Evolutionary conservation across 2,113 vertebrate genomes (phyloP).

Genomic region (Phylloscopus whistleri): DNA sequence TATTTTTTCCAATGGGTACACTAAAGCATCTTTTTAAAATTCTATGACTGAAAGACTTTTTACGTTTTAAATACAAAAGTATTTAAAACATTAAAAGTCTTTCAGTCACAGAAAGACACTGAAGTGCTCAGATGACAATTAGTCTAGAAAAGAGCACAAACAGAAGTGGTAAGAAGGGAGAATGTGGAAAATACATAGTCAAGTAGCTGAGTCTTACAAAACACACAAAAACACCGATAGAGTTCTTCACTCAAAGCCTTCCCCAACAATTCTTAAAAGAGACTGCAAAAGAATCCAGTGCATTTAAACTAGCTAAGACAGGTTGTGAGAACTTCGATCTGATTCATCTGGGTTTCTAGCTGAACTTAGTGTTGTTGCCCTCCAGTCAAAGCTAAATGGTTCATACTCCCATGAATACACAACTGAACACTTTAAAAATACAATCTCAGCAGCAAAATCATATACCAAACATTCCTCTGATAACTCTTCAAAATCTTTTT

Average conservation of each 20-base stretch:
- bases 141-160: background rate
- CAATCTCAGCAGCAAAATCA: background rate
- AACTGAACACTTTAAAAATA: background rate
- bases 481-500: background rate
- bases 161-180: background rate
- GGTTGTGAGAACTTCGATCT: background rate
- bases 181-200: background rate
- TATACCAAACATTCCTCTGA: background rate
- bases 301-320: background rate
- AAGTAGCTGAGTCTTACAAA: background rate
- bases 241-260: background rate
- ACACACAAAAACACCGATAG: background rate
- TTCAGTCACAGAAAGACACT: background rate
- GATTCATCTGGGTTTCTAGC: background rate
- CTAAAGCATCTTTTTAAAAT: background rate
- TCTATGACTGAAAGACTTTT: background rate
- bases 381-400: background rate
- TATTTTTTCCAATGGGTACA: background rate
- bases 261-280: background rate
- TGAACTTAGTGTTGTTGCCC: background rate
- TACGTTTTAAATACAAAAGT: background rate
- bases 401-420: background rate
- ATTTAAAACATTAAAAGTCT: background rate
- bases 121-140: background rate
- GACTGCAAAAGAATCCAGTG: background rate